Evolutionary conservation across 2,888 invertebrate species (phyloP).

Genomic region (Leuctra nigra): DNA sequence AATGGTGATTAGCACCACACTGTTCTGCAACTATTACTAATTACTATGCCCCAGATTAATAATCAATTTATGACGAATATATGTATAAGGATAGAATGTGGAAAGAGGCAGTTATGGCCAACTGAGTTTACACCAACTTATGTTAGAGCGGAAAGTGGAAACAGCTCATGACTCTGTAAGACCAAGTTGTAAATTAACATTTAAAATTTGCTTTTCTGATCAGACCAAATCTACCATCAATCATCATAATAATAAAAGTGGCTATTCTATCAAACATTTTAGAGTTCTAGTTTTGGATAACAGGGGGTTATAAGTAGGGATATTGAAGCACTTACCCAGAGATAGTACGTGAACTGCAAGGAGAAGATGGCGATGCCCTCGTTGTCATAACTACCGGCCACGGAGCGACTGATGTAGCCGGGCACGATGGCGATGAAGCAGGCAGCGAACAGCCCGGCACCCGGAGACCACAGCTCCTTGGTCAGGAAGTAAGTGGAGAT

Average conservation of each 20-base stretch:
- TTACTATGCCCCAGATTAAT: too few species aligned
- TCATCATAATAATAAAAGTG: background rate
- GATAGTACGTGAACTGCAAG: conserved; percentile 93
- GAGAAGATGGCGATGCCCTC: conserved; percentile 99
- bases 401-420: conserved; percentile 97
- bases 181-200: too few species aligned
- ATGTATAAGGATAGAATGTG: too few species aligned
- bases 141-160: too few species aligned
- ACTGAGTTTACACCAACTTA: too few species aligned
- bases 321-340: conserved; percentile 83
- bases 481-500: conserved; percentile 96
- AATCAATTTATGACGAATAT: too few species aligned
- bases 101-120: too few species aligned
- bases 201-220: too few species aligned
- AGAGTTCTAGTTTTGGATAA: background rate
- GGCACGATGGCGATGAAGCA: conserved; percentile 99
- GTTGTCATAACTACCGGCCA: conserved; percentile 99
- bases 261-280: background rate
- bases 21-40: too few species aligned
- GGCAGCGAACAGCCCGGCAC: conserved; percentile 96
- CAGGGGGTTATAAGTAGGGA: background rate
- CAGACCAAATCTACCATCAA: too few species aligned
- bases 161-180: too few species aligned
- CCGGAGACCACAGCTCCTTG: conserved; percentile 94
- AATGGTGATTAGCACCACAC: too few species aligned